Base-by-base conservation (phyloP, 2,113 vertebrate genomes). In the Thinocorus orbignyianus region DNA sequence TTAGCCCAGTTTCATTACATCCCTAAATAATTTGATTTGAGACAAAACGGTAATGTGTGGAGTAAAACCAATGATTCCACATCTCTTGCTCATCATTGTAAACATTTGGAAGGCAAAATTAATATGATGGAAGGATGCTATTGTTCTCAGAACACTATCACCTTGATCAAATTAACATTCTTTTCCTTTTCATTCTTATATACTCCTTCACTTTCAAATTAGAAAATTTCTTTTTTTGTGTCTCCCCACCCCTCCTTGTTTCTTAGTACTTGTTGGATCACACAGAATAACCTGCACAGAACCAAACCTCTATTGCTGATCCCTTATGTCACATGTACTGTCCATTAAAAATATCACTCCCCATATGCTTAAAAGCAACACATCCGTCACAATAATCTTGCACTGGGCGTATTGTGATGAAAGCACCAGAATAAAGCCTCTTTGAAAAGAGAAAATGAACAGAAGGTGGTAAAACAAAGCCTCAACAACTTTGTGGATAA, bases 41-140 rank as follows among this genome's bases (percentile, higher is more conserved):
- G 64, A 74, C 2, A 24, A 39, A 44, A 49, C 46, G 17, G 14
- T 44, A 44, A 24, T n/a, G 25, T 0, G 0, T 54, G 7, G 28
- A 73, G 33, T 64, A 85, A 84, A 58, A 17, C 2, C 23, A n/a
- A 23, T 37, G 7, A 6, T 76, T 86, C 52, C 24, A 49, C 4
- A 44, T 12, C 9, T 70, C 42, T 68, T 88, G 10, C 9, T 78
- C 17, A 52, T 35, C 4, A 37, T 13, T 39, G 10, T n/a, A 42
- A 5, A 46, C 6, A 6, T 69, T 54, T 80, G 30, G 19, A 86
- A 80, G 20, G 30, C 13, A 86, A 72, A 77, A 77, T 68, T 64
- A 44, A 1, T 62, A 24, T 37, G 12, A 83, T 44, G 55, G 52
- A 64, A 68, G 19, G 48, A n/a, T 81, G 35, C 5, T 78, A 10